Evolutionary conservation across 2,113 vertebrate species (phyloP), one percentile per base, ranked within the genome.

Genomic region (Hydrolagus affinis): DNA sequence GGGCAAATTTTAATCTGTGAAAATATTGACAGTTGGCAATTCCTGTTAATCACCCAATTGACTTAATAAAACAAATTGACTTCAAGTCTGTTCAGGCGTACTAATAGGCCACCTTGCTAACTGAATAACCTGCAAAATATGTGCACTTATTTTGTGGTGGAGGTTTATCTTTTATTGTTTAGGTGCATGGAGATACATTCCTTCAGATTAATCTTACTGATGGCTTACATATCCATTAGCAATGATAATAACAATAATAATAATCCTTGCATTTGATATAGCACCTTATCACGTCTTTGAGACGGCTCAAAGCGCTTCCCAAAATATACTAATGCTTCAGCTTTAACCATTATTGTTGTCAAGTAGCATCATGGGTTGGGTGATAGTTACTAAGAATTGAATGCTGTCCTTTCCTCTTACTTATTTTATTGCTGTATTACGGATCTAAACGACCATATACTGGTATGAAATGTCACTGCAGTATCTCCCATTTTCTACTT

Each of bases 341-440:
- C 25, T 14, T 72, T 72, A 10, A 11, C 11, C 70, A 72, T n/a
- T 4, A n/a, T 72, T 72, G 11, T 10, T 71, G 28, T 72, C 70
- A 72, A 28, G 25, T 72, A 72, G 25, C 25, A 28, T 72, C 25
- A 72, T 72, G 25, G 70, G 23, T 30, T 72, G 70, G 23, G 2
- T 72, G 25, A 10, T 30, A 4, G 11, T 72, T 72, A 72, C 70
- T 28, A 30, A 72, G 30, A 72, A 72, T 72, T 10, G 70, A 72
- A 30, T n/a, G n/a, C n/a, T n/a, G n/a, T n/a, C n/a, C n/a, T n/a
- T n/a, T n/a, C n/a, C n/a, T n/a, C 70, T 28, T 25, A 11, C 28
- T 71, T 71, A n/a, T 71, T 71, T 71, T 71, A 25, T 25, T 70
- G 69, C n/a, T n/a, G n/a, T n/a, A n/a, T n/a, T n/a, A n/a, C n/a